Percentiles rank a stretch among this genome's conserved stretches.
Evolutionary conservation across 2,797 vertebrate genomes (phyloP).

Genomic region (Catostomus latipinnis): DNA sequence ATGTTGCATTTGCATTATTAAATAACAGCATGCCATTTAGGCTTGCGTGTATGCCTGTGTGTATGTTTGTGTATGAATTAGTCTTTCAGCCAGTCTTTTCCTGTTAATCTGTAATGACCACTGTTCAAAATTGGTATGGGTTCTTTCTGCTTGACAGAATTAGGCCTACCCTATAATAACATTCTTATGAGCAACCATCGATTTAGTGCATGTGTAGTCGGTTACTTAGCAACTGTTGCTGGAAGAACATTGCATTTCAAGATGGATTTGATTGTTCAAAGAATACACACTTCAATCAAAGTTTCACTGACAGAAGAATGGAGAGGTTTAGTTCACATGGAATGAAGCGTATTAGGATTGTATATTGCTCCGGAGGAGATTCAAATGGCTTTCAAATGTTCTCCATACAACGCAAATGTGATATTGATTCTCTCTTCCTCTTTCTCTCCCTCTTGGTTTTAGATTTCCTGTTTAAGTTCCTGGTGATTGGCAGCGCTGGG

Average conservation of each 20-base stretch:
- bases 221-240: neutral
- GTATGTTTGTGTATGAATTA: too few relatives aligned
- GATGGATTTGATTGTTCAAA: neutral
- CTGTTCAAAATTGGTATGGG: too few relatives aligned
- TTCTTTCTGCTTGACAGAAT: neutral
- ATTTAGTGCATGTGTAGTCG: neutral
- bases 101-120: too few relatives aligned
- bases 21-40: too few relatives aligned
- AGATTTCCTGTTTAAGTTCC: constrained; percentile 98
- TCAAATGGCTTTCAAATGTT: neutral
- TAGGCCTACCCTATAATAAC: neutral
- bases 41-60: too few relatives aligned
- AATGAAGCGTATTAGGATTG: neutral
- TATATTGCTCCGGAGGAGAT: neutral
- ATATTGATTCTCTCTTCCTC: constrained; percentile 16
- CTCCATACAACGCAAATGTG: neutral
- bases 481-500: constrained; percentile 94
- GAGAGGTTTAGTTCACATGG: neutral
- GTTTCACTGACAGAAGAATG: neutral
- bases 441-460: constrained; percentile 52
- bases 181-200: neutral
- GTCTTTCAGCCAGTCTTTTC: too few relatives aligned
- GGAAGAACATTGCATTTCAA: neutral
- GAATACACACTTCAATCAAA: neutral
- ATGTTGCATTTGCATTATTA: too few relatives aligned